Evolutionary conservation across 2,113 vertebrate genomes (phyloP), one percentile per base, ranked within the genome.

Genomic region (Lepus europaeus): DNA sequence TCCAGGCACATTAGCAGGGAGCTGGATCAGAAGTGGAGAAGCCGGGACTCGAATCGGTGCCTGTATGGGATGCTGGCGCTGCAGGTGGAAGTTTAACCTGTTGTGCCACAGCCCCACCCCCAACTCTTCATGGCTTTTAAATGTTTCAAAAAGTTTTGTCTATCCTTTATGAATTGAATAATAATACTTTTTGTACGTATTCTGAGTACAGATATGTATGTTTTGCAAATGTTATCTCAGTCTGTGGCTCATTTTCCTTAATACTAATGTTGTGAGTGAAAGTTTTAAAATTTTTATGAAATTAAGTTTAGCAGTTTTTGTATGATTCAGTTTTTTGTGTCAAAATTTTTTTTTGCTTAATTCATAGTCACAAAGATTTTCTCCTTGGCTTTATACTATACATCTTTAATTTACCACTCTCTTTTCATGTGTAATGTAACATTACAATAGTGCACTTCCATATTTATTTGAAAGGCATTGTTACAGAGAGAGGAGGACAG

Each of bases 271-370:
- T 23, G 10, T 89, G 76, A 90, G 22, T 49, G 76, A 36, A 89
- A 68, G 31, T 92, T 95, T 59, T 80, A 53, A 51, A 49, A 92
- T 83, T 93, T 93, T 63, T 19, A 29, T 91, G 56, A 93, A 87
- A 56, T 89, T 1, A 12, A 95, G 12, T 23, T 66, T 89, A 82
- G 45, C 36, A 45, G 3, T 66, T 89, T n/a, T 87, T 73, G 66
- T 73, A 82, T 74, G 51, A 68, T 70, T 72, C 77, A 9, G 63
- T 68, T 19, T 76, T 89, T 92, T 92, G 4, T 51, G 4, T 23
- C 19, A 2, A 22, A 39, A 29, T 33, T 31, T 3, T n/a, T 39
- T 22, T 56, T 76, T 53, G 36, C 8, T 13, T 85, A 49, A 73
- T 11, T n/a, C 49, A 64, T 12, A 20, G 66, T 95, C 36, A 92